Percentiles rank a stretch among this genome's conserved stretches.
These are phyloP conservation scores for Cepaea nemoralis DNA, from an alignment of 1,140 invertebrate species.

Conservation along the genomic window DNA sequence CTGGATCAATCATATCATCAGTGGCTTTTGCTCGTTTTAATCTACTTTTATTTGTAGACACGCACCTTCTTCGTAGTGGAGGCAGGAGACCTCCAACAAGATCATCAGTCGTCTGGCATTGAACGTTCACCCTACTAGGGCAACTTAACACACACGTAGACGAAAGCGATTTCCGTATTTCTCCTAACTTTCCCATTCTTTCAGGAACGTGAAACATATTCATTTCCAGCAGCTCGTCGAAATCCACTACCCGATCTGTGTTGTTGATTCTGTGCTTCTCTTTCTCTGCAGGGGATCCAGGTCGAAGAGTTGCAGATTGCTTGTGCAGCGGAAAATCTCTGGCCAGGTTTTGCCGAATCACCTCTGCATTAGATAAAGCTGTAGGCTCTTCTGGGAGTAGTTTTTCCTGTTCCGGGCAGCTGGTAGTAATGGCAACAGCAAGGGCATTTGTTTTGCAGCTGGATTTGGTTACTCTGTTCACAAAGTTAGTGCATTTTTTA, in stretches of 20 bases:
- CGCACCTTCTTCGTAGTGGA: conserved; percentile 1
- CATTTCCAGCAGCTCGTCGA: not conserved
- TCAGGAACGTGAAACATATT: not conserved
- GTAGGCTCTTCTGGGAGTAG: not conserved
- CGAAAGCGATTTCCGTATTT: conserved; percentile 29
- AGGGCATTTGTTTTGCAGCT: not conserved
- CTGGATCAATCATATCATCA: not conserved
- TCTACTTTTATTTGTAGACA: conserved; percentile 14
- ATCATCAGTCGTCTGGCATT: conserved; percentile 41
- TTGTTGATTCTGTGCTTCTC: conserved; percentile 35
- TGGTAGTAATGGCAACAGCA: not conserved
- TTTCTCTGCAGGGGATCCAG: conserved; percentile 35
- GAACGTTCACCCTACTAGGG: not conserved
- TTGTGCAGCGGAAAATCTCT: conserved; percentile 18
- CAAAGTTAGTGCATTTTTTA: not conserved
- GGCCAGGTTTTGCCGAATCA: conserved; percentile 12
- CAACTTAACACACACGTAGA: conserved; percentile 27
- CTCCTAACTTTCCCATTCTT: not conserved
- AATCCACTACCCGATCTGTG: not conserved
- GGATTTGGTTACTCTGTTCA: conserved; percentile 7
- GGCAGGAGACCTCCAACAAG: conserved; percentile 15
- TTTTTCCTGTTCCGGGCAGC: not conserved
- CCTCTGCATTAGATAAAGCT: not conserved
- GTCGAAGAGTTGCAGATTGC: not conserved
- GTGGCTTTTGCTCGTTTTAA: conserved; percentile 19